Percentiles rank a stretch among this genome's conserved stretches.
Conservation (phyloP, 1,140 invertebrate species). For the Trachymyrmex cornetzi region DNA sequence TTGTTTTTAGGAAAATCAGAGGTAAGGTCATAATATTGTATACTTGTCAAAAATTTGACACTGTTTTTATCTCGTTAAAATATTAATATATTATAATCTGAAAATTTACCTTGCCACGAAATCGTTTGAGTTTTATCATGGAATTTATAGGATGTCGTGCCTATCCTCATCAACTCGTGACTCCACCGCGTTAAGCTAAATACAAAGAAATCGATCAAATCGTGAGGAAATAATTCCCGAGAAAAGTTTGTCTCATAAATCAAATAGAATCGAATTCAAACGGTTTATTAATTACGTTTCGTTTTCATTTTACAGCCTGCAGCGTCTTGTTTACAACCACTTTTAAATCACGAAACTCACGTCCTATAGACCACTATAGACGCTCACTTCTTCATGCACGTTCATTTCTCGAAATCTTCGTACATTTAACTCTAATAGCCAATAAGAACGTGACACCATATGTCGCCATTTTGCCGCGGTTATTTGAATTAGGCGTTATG, state of each 20-base stretch:
- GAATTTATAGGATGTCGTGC: neutral
- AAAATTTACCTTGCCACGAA: neutral
- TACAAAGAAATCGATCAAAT: neutral
- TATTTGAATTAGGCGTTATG: too few relatives aligned
- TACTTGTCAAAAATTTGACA: neutral
- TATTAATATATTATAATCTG: neutral
- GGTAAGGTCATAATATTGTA: too few relatives aligned
- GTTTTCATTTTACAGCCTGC: neutral
- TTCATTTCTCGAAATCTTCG: too few relatives aligned
- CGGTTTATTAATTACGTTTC: neutral
- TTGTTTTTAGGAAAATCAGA: too few relatives aligned
- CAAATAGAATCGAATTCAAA: neutral
- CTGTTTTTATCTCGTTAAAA: neutral
- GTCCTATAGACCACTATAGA: neutral
- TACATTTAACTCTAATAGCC: too few relatives aligned
- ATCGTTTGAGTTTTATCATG: neutral
- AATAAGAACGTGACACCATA: too few relatives aligned
- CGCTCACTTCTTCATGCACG: neutral
- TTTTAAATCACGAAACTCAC: neutral
- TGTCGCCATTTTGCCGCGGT: too few relatives aligned
- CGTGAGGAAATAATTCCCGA: neutral
- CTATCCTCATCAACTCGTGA: neutral
- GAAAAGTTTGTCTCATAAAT: neutral
- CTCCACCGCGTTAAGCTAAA: too few relatives aligned
- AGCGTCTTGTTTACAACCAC: slow-evolving; percentile 11